These are phyloP conservation scores for Nymphicus hollandicus DNA, from an alignment of 2,113 vertebrate genomes.

Conservation along the genomic window DNA sequence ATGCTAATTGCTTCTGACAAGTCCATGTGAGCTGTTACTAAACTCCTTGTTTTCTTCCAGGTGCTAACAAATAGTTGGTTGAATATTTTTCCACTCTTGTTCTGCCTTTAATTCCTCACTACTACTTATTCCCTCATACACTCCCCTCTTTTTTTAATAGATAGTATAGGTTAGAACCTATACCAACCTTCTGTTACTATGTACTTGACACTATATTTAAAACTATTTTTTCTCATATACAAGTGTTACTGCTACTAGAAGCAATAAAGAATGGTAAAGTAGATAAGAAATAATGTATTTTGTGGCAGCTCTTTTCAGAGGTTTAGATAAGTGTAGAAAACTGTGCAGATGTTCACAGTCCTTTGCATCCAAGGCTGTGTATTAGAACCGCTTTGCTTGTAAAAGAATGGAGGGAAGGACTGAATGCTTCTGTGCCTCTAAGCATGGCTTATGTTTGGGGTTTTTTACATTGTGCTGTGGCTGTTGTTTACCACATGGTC, in stretches of 20 bases:
- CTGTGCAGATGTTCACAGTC: neutral
- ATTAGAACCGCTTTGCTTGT: neutral
- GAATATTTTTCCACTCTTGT: neutral
- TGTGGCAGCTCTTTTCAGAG: neutral
- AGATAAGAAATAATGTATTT: neutral
- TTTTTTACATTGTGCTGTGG: neutral
- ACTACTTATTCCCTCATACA: neutral
- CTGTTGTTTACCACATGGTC: neutral
- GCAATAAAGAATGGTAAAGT: neutral
- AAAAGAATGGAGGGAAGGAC: neutral
- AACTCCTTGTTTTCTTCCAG: conserved; percentile 32
- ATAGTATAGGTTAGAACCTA: neutral
- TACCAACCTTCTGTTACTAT: neutral
- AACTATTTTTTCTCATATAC: neutral
- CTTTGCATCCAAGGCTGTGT: neutral
- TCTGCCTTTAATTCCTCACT: neutral
- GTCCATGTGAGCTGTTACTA: conserved; percentile 31
- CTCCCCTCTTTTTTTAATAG: neutral
- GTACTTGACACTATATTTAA: neutral
- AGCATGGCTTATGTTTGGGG: neutral
- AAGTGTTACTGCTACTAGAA: neutral
- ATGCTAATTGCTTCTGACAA: conserved; percentile 33
- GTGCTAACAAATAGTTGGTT: neutral
- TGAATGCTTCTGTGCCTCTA: neutral
- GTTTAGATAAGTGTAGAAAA: neutral